Evolutionary conservation across 2,113 vertebrate species (phyloP).

Genomic region (Indicator indicator): DNA sequence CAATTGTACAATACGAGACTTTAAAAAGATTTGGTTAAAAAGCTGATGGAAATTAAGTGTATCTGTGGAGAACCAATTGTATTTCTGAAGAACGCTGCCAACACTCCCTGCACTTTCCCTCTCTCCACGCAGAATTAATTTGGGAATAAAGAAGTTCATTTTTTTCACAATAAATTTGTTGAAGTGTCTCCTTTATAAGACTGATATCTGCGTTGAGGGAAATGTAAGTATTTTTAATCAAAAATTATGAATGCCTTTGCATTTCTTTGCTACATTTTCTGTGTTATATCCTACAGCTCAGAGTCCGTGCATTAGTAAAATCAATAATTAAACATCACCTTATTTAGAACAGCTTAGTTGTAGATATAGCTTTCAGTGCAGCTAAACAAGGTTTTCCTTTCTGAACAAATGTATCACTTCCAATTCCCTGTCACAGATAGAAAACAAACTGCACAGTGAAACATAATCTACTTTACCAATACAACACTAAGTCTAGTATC

Average conservation of each 20-base stretch:
- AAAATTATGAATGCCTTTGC: background rate
- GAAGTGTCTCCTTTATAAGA: background rate
- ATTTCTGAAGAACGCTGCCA: background rate
- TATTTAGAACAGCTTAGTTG: background rate
- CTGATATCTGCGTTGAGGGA: background rate
- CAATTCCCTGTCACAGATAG: background rate
- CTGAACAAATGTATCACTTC: background rate
- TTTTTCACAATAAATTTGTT: background rate
- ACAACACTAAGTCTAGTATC: background rate
- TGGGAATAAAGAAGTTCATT: background rate
- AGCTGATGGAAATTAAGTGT: background rate
- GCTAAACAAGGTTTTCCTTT: background rate
- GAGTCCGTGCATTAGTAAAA: background rate
- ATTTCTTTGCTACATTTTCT: background rate
- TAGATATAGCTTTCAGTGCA: background rate
- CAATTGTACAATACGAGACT: background rate
- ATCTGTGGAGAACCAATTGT: background rate
- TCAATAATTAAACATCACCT: background rate
- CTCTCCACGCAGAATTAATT: background rate
- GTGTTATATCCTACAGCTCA: background rate
- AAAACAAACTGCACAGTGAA: background rate
- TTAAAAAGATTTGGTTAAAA: background rate
- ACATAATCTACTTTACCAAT: background rate
- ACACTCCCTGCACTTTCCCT: rapidly evolving
- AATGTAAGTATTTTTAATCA: background rate